Evolutionary conservation across 1,140 invertebrate species (phyloP), one percentile per base, ranked within the genome.

Genomic region (Platorchestia sp.): DNA sequence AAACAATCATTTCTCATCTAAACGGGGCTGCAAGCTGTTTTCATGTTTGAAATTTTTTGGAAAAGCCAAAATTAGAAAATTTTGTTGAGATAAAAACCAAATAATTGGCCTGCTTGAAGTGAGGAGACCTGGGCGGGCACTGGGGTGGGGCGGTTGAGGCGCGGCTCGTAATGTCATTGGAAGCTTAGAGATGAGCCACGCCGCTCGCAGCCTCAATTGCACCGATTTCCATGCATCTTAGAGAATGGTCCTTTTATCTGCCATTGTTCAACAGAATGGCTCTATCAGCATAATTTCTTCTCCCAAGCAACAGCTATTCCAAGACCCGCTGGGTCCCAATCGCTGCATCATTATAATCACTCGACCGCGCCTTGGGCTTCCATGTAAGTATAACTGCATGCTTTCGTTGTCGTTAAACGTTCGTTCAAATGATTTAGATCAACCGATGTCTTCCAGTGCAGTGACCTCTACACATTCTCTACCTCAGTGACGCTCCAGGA

Each of bases 201-300:
- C 41, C 91, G 43, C 91, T 45, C 0, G 44, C 44, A 44, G 40
- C 43, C 44, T 42, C 43, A 93, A 93, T 93, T 42, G 91, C 91
- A 44, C 45, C 44, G 44, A 42, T 45, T 93, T 93, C 91, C 91
- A 45, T 93, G 45, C 45, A 40, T 93, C 91, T 93, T 44, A 93
- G 44, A 36, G 41, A 93, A 93, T 47, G 91, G 45, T 44, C 91
- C 40, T 93, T 93, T 93, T 93, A 93, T 93, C 44, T 93, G 91
- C 45, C 91, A 93, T 93, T 93, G 91, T 93, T 93, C 91, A 93
- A 45, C 47, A 93, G 91, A 93, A 93, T 93, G 41, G 91, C 91
- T 93, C 91, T 45, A 93, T 93, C 91, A 93, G 91, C 91, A 93
- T 93, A 93, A 93, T 93, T 93, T 45, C 45, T 89, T 89, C 91